Conservation (phyloP, 2,797 vertebrate genomes). For the Galaxias olidus region DNA sequence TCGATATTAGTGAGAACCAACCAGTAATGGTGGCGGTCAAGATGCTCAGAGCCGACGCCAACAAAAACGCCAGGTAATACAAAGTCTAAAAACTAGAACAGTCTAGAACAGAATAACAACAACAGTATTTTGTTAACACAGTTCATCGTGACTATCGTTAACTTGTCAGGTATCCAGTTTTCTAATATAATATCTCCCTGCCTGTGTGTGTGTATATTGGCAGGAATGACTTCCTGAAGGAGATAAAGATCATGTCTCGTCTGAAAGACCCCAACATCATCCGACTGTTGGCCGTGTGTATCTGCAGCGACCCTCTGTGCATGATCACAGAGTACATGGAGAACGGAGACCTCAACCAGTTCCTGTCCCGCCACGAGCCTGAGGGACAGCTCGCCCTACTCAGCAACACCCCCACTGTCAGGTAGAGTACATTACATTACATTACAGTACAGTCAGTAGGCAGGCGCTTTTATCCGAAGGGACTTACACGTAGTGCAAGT, state of each 20-base stretch:
- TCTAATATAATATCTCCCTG: no score
- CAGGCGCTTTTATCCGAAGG: no score
- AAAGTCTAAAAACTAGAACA: no score
- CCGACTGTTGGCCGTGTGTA: constrained; percentile 92
- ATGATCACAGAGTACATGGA: constrained; percentile 99
- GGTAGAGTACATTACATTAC: no score
- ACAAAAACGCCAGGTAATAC: constrained; percentile 93
- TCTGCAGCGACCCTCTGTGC: constrained; percentile 90
- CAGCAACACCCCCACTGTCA: constrained; percentile 76
- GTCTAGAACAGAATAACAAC: no score
- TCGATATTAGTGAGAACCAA: constrained; percentile 75
- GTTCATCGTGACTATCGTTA: no score
- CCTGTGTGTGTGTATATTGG: constrained; percentile 12
- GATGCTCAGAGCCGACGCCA: constrained; percentile 96
- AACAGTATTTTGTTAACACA: no score
- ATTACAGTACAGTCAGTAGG: no score
- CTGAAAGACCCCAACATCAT: constrained; percentile 99
- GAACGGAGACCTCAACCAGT: constrained; percentile 98
- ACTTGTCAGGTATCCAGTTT: no score
- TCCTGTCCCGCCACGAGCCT: constrained; percentile 91
- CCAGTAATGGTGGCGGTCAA: constrained; percentile 94
- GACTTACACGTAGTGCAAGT: no score
- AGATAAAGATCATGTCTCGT: constrained; percentile 99
- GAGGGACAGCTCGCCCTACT: constrained; percentile 75
- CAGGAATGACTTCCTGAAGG: constrained; percentile 98